Base-by-base conservation (phyloP, 2,888 invertebrate genomes). In the Aspidiotus rigidus region DNA sequence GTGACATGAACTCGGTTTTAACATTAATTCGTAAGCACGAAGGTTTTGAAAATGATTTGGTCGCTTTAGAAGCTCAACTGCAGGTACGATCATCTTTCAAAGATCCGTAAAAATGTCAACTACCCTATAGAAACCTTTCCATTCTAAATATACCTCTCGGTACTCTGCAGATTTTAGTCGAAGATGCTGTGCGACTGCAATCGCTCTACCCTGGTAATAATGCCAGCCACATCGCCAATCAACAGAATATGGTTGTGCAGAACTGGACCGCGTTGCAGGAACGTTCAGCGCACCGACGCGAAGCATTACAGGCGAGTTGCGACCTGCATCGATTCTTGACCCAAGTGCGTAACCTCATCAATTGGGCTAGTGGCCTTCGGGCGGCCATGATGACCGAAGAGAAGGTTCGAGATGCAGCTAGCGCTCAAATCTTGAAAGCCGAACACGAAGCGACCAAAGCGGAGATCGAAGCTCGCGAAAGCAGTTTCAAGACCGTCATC, bases 31-130 rank as follows among this genome's bases (percentile, higher is more conserved):
- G 95, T 66, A 87, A 89, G 74, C 97, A 97, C 77, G 95, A 95
- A 79, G 88, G 90, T 0, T 90, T 92, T 74, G 94, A 95, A 79
- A 95, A 93, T 77, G 97, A 98, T 77, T 80, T 97, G 70, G 87
- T 90, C 0, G 92, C 95, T 0, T 81, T 97, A 16, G 95, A 97
- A 76, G 94, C 93, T 0, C 94, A 93, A 78, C 80, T 93, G 49
- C 89, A 90, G 80, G 87, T 81, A 59, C 56, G 69, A 56, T 57
- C n/a, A 39, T 44, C 11, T 28, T 39, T 7, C 61, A 61, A 42
- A 11, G 10, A 15, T 1, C n/a, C 13, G 10, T 49, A 8, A 42
- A 57, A 54, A 8, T 59, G 7, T 59, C 28, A 28, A 3, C 3
- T 7, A 59, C 28, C 2, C 10, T 28, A n/a, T n/a, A 39, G 59